Base-by-base conservation (phyloP, 2,113 vertebrate species). In the human region DNA sequence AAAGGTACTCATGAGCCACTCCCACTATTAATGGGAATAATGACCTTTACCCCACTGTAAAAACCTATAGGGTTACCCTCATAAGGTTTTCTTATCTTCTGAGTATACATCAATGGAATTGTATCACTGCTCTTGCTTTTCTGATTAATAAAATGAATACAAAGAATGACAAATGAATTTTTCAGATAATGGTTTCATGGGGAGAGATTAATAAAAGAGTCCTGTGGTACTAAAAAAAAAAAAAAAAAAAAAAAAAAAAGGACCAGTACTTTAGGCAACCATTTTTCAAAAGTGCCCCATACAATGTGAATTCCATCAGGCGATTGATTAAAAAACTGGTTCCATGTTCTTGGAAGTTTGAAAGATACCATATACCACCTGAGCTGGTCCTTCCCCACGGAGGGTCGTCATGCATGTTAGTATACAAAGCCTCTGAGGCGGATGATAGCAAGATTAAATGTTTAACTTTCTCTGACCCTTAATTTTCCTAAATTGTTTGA, bases 401-500 rank as follows among this genome's bases (percentile, higher is more conserved):
- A 83, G 20, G 9, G 22, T 66, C 72, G 32, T 0, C 3, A 23
- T 10, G 20, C 32, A 9, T 35, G 9, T 59, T n/a, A 79, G 43
- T 61, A 68, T 27, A 82, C 13, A 89, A 84, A 93, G n/a, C 1
- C 38, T 61, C 52, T 43, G 55, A 90, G 85, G 82, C n/a, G 17
- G 27, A 86, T 4, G 23, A 48, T 2, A 81, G 11, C 22, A 91
- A 92, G 84, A 94, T n/a, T 32, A 66, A 93, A 85, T 43, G 18
- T 17, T 89, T 90, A 48, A 64, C 48, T 80, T 70, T 75, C 50
- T 48, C 48, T 35, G 72, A 59, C 25, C 50, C 43, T 57, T 79
- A n/a, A 75, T 83, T 75, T 82, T 43, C 73, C 79, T 76, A 64
- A 90, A 85, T 66, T 38, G 55, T 81, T 93, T 92, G 70, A 80